Evolutionary conservation across 1,140 invertebrate species (phyloP).

Genomic region (Drosophila sp.): DNA sequence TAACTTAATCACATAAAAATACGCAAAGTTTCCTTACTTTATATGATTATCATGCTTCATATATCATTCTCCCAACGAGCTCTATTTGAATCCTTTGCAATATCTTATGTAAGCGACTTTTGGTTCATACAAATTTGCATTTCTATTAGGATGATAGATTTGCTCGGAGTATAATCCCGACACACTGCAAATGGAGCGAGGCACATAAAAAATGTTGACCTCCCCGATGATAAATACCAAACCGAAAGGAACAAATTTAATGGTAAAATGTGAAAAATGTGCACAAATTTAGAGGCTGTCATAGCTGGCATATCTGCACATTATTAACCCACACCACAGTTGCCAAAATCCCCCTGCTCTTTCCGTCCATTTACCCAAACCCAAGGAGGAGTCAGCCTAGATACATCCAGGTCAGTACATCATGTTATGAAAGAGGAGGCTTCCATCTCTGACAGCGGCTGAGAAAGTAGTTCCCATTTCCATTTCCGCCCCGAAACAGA

Average conservation of each 20-base stretch:
- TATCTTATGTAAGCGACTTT: not conserved
- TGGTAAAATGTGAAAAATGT: constrained; percentile 48
- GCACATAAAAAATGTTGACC: constrained; percentile 22
- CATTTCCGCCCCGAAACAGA: constrained; percentile 29
- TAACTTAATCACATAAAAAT: no score
- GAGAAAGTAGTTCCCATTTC: constrained; percentile 72
- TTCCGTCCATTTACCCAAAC: not conserved
- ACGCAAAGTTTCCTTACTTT: no score
- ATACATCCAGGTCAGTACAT: constrained; percentile 63
- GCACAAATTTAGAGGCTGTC: constrained; percentile 54
- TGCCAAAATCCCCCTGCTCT: not conserved
- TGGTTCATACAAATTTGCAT: not conserved
- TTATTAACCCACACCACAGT: constrained; percentile 32
- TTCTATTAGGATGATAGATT: constrained; percentile 25
- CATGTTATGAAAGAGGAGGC: constrained; percentile 33
- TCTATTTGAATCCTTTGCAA: not conserved
- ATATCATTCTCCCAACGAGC: not conserved
- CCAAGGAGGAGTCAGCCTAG: constrained; percentile 32
- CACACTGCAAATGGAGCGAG: constrained; percentile 18
- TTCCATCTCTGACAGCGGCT: constrained; percentile 46
- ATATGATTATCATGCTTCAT: not conserved
- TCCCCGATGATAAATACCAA: constrained; percentile 34
- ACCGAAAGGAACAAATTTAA: constrained; percentile 32
- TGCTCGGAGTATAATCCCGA: not conserved
- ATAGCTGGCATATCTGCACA: constrained; percentile 47